Evolutionary conservation across 2,888 invertebrate species (phyloP), one percentile per base, ranked within the genome.

Genomic region (Pegoplata infirma): DNA sequence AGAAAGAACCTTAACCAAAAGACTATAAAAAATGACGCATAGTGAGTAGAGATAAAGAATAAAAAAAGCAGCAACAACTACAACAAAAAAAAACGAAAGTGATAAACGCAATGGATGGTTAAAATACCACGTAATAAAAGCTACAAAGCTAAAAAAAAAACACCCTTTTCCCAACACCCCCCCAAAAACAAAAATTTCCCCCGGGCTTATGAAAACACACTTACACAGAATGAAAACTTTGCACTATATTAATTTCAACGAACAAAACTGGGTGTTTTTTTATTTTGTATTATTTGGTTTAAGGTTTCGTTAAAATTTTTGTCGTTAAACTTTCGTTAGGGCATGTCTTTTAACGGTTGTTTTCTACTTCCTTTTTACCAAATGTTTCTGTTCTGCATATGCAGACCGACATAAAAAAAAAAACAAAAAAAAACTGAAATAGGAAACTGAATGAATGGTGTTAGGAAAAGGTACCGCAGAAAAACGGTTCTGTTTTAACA

Each of bases 381-480:
- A 28, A 28, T n/a, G n/a, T 25, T 25, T 25, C 6, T 25, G 36
- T 12, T 25, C 36, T 36, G 36, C 36, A 40, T 40, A 12, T 40
- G 36, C 36, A 40, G 36, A 40, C 14, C 12, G n/a, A n/a, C n/a
- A n/a, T n/a, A n/a, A n/a, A n/a, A n/a, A n/a, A n/a, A n/a, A n/a
- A n/a, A n/a, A n/a, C n/a, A n/a, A n/a, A n/a, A n/a, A n/a, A n/a
- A n/a, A n/a, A n/a, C n/a, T n/a, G n/a, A 5, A n/a, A 40, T n/a
- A 2, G 4, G 3, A 8, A 7, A 21, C 6, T 59, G 6, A 10
- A 63, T 73, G 63, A 67, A 73, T 68, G 73, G 73, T 55, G 53
- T 44, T 49, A 47, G 63, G 61, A 74, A 79, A 79, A 79, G 51
- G 25, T 75, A 72, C 79, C 79, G 79, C 79, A 79, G 79, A 79